Conservation (phyloP, 2,888 invertebrate species). For the Xestoiulus laeticollis region DNA sequence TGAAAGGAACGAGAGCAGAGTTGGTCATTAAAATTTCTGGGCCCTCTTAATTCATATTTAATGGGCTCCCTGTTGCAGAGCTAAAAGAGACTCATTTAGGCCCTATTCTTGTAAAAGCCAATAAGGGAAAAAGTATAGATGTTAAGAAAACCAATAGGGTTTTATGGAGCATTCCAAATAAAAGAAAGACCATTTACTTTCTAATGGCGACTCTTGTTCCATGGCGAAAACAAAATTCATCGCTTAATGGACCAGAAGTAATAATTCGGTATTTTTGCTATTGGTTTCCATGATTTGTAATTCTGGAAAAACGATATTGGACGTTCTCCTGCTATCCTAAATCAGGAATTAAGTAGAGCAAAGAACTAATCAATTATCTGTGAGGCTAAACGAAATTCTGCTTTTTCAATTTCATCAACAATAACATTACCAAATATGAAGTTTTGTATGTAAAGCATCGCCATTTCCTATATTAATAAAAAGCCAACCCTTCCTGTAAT, state of each 20-base stretch:
- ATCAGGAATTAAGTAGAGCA: slow-evolving; percentile 29
- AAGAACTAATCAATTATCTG: background rate
- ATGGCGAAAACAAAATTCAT: slow-evolving; percentile 17
- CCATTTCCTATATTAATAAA: too few relatives aligned
- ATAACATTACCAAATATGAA: background rate
- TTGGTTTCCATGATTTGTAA: slow-evolving; percentile 10
- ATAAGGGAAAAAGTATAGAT: background rate
- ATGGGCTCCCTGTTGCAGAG: slow-evolving; percentile 2
- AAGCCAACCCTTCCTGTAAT: too few relatives aligned
- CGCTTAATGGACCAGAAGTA: slow-evolving; percentile 13
- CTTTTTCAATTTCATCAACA: background rate
- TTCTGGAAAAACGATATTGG: slow-evolving; percentile 14
- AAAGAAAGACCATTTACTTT: background rate
- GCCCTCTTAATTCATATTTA: slow-evolving; percentile 24
- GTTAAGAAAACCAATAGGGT: background rate
- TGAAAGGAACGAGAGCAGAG: slow-evolving; percentile 13
- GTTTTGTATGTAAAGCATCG: background rate
- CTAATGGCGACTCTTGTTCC: background rate
- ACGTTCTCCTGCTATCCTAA: background rate
- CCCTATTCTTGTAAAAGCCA: background rate
- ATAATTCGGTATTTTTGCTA: background rate
- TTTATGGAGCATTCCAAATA: background rate
- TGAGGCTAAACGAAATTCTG: background rate
- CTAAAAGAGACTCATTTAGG: background rate
- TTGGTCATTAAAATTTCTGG: slow-evolving; percentile 14